Evolutionary conservation across 2,113 vertebrate genomes (phyloP).

Genomic region (Sminthopsis crassicaudata): DNA sequence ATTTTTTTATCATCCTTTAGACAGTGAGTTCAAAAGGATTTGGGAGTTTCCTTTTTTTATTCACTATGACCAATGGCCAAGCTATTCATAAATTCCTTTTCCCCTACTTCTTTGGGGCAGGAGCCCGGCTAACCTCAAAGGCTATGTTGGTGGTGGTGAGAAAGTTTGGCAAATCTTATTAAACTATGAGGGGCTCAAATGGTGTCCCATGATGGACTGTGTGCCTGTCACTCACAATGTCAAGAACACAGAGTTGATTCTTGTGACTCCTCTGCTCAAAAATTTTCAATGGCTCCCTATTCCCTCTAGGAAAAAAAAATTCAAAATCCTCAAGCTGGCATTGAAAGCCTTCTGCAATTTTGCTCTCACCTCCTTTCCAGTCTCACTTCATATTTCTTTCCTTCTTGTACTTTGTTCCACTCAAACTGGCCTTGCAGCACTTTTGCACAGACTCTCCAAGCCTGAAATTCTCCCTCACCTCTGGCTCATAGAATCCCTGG

Average conservation of each 20-base stretch:
- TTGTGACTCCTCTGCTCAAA: not conserved
- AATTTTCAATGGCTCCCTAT: not conserved
- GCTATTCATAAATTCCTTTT: no score
- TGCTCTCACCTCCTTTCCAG: not conserved
- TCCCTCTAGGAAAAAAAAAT: not conserved
- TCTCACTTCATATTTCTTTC: not conserved
- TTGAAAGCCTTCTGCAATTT: not conserved
- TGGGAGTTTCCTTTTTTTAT: no score
- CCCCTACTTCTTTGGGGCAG: no score
- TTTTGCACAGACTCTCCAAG: not conserved
- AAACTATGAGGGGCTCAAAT: no score
- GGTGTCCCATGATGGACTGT: no score
- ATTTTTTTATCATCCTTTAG: no score
- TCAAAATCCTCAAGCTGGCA: not conserved
- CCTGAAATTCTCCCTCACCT: not conserved
- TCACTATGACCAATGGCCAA: no score
- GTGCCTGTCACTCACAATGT: no score
- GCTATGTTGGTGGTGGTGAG: no score
- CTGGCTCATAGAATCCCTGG: not conserved
- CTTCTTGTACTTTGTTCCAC: not conserved
- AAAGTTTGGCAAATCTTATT: no score
- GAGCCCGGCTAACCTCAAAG: no score
- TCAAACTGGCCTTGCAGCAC: not conserved
- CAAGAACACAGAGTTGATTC: not conserved
- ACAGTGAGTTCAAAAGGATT: no score